Conservation (phyloP, 2,797 vertebrate species). For the Uromys caudimaculatus region DNA sequence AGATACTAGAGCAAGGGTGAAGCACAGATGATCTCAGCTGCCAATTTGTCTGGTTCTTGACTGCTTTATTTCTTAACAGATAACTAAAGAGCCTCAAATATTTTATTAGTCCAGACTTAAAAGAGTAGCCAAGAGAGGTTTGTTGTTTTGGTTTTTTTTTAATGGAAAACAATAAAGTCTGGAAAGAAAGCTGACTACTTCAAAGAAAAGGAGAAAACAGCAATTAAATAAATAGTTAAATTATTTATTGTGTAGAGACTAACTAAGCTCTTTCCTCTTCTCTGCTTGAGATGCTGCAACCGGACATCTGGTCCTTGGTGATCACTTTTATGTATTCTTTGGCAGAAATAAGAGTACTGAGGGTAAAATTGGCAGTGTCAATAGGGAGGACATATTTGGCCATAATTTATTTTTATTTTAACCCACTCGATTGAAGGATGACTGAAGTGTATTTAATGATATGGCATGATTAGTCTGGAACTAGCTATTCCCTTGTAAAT, state of each 20-base stretch:
- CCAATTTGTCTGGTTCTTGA: background rate
- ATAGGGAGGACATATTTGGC: background rate
- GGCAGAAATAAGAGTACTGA: background rate
- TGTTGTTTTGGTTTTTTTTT: background rate
- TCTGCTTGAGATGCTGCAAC: background rate
- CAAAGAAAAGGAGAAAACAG: background rate
- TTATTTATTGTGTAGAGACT: background rate
- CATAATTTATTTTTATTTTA: constrained; percentile 15
- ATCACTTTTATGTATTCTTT: background rate
- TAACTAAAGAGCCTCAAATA: background rate
- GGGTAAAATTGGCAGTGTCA: background rate
- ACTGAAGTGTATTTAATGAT: background rate
- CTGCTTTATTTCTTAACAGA: constrained; percentile 14
- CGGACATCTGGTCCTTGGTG: background rate
- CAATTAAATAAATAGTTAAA: background rate
- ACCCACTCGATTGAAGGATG: background rate
- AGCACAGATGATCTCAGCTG: background rate
- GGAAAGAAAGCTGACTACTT: constrained; percentile 26
- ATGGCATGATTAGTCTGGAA: background rate
- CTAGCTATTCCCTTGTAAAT: background rate
- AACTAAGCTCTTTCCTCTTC: background rate
- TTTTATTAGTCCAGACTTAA: background rate
- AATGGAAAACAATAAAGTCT: background rate
- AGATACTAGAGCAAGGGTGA: background rate
- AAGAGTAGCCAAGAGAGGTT: background rate